A percentile compares a stretch with the other conserved stretches of the same genome.
phyloP scores from a whole-genome alignment of 2,888 invertebrate genomes.

The Ptilodon capucinus region DNA sequence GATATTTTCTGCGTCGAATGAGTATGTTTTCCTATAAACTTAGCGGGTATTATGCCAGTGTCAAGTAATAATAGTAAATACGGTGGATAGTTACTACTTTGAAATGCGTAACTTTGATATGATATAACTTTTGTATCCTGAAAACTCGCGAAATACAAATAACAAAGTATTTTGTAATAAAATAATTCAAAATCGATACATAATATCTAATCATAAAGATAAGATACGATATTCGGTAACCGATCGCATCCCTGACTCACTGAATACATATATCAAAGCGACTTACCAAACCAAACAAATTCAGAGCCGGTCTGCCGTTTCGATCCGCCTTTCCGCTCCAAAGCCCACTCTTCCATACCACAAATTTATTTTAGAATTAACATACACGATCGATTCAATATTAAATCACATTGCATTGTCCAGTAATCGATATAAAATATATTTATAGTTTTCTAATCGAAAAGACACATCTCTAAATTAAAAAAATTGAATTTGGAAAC shows the following conservation, averaged over 20 bases:
- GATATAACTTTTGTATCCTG: no score
- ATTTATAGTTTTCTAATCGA: neutral
- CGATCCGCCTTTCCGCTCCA: slow-evolving; percentile 23
- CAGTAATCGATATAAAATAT: neutral
- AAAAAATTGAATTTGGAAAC: slow-evolving; percentile 5
- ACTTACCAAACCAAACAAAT: slow-evolving; percentile 38
- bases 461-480: slow-evolving; percentile 2
- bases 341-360: slow-evolving; percentile 28
- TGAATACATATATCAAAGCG: slow-evolving; percentile 11
- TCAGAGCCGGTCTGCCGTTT: slow-evolving; percentile 13
- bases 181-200: slow-evolving; percentile 16
- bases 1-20: no score
- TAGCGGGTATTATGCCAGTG: no score
- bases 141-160: no score
- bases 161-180: neutral
- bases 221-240: slow-evolving; percentile 12
- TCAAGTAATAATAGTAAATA: no score
- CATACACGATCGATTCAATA: slow-evolving; percentile 7
- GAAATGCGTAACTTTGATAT: no score
- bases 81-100: no score
- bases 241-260: neutral
- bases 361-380: slow-evolving; percentile 6
- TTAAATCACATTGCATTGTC: slow-evolving; percentile 4
- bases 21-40: no score
- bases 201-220: slow-evolving; percentile 15